Percentiles rank a stretch among this genome's conserved stretches.
Conservation (phyloP, 2,888 invertebrate genomes). For the Pteria penguin region DNA sequence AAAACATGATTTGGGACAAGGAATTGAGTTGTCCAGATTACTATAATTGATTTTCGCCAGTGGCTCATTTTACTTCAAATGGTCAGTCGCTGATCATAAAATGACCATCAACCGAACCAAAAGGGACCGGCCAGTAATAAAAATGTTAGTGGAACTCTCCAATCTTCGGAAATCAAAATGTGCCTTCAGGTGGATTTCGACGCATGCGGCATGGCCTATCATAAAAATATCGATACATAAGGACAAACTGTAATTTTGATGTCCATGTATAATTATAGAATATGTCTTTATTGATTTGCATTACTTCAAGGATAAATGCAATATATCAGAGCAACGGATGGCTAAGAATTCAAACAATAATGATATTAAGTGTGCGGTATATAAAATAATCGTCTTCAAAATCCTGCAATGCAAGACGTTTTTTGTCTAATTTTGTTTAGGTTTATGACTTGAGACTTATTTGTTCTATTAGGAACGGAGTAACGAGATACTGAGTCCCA, state of each 20-base stretch:
- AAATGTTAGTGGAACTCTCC: conserved; percentile 15
- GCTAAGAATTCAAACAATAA: no score
- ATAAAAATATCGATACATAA: background rate
- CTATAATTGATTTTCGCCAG: conserved; percentile 19
- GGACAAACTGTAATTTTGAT: background rate
- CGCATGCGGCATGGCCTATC: background rate
- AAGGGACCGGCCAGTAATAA: conserved; percentile 28
- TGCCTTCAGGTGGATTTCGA: background rate
- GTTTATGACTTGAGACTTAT: background rate
- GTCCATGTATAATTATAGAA: no score
- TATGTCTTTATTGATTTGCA: no score
- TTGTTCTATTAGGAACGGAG: background rate
- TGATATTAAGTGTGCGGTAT: no score
- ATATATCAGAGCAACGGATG: no score
- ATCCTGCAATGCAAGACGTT: no score
- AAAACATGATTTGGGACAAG: conserved; percentile 20
- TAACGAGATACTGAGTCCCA: background rate
- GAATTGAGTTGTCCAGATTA: background rate
- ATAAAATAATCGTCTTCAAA: no score
- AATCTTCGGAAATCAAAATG: background rate
- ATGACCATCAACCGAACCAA: conserved; percentile 18
- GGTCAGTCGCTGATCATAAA: conserved; percentile 17
- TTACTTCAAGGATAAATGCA: no score
- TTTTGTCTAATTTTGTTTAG: background rate
- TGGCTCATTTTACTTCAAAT: conserved; percentile 10